These are phyloP conservation scores for Pycnonotus jocosus DNA, from an alignment of 2,113 vertebrate genomes.

Conservation along the genomic window DNA sequence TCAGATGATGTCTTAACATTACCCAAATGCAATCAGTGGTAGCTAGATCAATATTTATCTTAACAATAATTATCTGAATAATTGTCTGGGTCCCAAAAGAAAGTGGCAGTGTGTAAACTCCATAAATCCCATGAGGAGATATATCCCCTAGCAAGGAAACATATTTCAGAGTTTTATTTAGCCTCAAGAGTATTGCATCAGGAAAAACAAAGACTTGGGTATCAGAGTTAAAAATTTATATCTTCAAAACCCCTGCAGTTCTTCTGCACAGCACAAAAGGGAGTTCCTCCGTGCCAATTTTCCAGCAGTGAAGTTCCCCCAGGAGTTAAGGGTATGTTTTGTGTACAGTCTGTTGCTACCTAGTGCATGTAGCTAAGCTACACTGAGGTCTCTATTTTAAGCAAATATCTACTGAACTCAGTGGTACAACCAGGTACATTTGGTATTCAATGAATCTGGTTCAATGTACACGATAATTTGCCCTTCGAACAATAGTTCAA, in stretches of 20 bases:
- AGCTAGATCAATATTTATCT: background rate
- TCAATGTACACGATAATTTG: background rate
- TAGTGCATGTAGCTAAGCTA: background rate
- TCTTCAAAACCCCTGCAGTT: background rate
- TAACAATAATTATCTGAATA: background rate
- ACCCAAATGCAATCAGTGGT: background rate
- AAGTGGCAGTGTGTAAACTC: background rate
- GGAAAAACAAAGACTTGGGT: background rate
- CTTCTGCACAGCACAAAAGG: background rate
- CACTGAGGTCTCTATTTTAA: background rate
- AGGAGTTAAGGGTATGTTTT: conserved; percentile 17
- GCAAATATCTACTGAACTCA: background rate
- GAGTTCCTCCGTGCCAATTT: background rate
- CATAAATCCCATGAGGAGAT: background rate
- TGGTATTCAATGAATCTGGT: background rate
- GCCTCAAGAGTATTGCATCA: background rate
- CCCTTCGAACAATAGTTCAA: background rate
- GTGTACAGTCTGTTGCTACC: conserved; percentile 30
- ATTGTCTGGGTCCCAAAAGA: background rate
- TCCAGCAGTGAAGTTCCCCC: background rate
- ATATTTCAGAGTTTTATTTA: background rate
- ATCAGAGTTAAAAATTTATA: background rate
- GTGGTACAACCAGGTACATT: background rate
- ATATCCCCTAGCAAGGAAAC: background rate
- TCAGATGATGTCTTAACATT: background rate